These are phyloP conservation scores for Trachemys scripta DNA, from an alignment of 2,113 vertebrate species.

Conservation along the genomic window DNA sequence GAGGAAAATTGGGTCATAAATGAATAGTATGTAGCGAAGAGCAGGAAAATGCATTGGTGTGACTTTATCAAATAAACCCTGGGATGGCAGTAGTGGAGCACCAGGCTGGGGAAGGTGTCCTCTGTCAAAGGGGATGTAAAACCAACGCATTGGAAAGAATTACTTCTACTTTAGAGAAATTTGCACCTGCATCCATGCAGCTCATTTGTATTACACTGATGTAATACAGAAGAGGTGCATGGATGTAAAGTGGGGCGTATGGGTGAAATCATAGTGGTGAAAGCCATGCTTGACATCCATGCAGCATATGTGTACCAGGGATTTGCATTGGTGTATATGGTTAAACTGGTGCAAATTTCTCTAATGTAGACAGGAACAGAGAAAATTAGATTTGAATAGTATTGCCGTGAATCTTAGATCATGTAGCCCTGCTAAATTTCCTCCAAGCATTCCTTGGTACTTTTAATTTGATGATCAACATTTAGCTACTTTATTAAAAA, in stretches of 20 bases:
- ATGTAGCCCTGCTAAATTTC: neutral
- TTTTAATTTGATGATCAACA: neutral
- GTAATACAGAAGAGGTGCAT: neutral
- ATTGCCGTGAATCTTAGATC: neutral
- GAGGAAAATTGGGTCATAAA: neutral
- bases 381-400: neutral
- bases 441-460: neutral
- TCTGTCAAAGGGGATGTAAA: neutral
- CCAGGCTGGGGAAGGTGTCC: neutral
- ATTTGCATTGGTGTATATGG: neutral
- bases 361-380: neutral
- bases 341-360: neutral
- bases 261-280: neutral
- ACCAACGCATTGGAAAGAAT: neutral
- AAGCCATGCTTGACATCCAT: fast-evolving
- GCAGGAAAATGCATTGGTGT: neutral
- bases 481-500: neutral
- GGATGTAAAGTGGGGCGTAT: neutral
- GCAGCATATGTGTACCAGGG: fast-evolving
- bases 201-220: neutral
- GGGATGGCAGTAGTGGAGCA: constrained; percentile 6
- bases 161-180: neutral
- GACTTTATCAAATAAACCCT: neutral
- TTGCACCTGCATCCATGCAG: neutral
- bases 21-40: neutral